Conservation (phyloP, 2,797 vertebrate species). For the Argya squamiceps region DNA sequence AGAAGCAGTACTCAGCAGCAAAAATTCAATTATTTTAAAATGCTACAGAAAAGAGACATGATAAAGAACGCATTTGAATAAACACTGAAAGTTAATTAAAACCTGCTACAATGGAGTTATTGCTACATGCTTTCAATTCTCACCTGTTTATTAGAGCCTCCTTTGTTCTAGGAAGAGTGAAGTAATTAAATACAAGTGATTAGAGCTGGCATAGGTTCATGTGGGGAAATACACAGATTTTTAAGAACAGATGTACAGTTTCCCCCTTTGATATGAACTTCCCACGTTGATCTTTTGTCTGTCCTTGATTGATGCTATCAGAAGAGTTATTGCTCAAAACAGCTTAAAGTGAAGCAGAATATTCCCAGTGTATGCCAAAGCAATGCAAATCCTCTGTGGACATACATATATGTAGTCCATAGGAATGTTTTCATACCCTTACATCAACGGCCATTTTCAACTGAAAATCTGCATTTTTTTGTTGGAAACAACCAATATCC, state of each 20-base stretch:
- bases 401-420: neutral
- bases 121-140: constrained; percentile 7
- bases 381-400: neutral
- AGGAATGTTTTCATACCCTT: neutral
- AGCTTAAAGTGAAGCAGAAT: neutral
- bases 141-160: neutral
- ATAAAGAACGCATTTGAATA: constrained; percentile 13
- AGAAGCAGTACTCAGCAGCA: neutral
- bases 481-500: neutral
- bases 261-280: neutral
- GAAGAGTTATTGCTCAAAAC: neutral
- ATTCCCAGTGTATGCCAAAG: neutral
- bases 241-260: neutral
- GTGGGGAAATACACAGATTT: neutral
- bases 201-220: neutral
- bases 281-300: neutral
- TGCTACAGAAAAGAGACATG: neutral
- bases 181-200: constrained; percentile 9
- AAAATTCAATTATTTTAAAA: constrained; percentile 12
- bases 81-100: neutral
- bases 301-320: neutral
- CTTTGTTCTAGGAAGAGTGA: neutral
- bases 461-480: neutral
- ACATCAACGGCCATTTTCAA: neutral
- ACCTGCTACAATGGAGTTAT: neutral